Conservation (phyloP, 2,888 invertebrate genomes). For the Beris chalybata region DNA sequence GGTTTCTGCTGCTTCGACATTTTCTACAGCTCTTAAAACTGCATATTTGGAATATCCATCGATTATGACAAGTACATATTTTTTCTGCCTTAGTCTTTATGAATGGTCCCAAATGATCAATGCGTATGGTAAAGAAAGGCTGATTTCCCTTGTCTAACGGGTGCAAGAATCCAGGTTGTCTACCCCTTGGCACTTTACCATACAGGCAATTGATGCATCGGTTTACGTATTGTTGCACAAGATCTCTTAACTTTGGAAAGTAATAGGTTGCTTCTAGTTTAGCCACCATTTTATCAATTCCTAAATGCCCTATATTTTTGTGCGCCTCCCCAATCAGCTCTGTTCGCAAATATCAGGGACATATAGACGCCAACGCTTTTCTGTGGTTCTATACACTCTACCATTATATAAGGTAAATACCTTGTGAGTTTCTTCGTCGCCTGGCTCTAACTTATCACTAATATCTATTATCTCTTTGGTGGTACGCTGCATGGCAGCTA, state of each 20-base stretch:
- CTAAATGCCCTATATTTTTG: conserved; percentile 1
- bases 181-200: background rate
- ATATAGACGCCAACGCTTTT: background rate
- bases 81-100: conserved; percentile 8
- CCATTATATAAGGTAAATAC: conserved; percentile 9
- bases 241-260: conserved; percentile 3
- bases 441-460: conserved; percentile 8
- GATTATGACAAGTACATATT: background rate
- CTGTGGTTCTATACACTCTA: background rate
- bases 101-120: conserved; percentile 27
- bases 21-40: background rate
- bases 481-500: conserved; percentile 5
- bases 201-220: conserved; percentile 24
- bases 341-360: background rate
- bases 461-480: background rate
- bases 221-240: background rate
- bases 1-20: conserved; percentile 2
- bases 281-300: conserved; percentile 11
- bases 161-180: conserved; percentile 27
- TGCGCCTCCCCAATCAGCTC: conserved; percentile 8
- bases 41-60: conserved; percentile 1
- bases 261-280: conserved; percentile 16
- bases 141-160: conserved; percentile 21
- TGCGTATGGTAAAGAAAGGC: conserved; percentile 22
- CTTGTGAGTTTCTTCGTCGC: background rate